These are phyloP conservation scores for Pogona vitticeps DNA, from an alignment of 2,113 vertebrate genomes.

Conservation along the genomic window DNA sequence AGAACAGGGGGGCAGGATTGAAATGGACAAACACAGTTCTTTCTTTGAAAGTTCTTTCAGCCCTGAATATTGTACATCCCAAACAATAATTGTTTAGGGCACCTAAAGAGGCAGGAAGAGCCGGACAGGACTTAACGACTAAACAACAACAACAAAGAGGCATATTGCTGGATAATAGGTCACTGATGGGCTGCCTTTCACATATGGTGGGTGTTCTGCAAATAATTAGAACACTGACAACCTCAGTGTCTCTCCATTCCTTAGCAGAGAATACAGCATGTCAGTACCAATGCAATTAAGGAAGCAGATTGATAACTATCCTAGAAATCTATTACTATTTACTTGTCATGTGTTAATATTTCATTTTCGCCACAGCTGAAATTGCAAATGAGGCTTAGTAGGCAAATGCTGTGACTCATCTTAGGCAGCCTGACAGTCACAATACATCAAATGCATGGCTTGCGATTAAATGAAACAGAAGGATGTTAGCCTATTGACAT, in stretches of 20 bases:
- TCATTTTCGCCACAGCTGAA: conserved; percentile 23
- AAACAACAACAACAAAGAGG: not conserved
- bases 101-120: not conserved
- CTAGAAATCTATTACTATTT: conserved; percentile 18
- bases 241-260: not conserved
- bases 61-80: not conserved
- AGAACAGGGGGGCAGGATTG: not conserved
- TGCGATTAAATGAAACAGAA: not conserved
- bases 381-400: conserved; percentile 25
- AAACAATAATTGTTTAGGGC: not conserved
- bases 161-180: not conserved
- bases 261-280: not conserved
- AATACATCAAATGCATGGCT: not conserved
- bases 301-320: not conserved
- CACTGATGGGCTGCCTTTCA: not conserved
- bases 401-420: not conserved
- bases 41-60: not conserved
- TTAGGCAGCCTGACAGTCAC: not conserved
- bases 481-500: conserved; percentile 17
- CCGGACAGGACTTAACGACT: no score
- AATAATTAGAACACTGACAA: not conserved
- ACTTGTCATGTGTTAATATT: conserved; percentile 17
- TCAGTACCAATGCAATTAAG: conserved; percentile 5
- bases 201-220: not conserved
- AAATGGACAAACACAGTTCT: not conserved